These are phyloP conservation scores for Nixonia krombeini DNA, from an alignment of 1,140 invertebrate species.

Conservation along the genomic window DNA sequence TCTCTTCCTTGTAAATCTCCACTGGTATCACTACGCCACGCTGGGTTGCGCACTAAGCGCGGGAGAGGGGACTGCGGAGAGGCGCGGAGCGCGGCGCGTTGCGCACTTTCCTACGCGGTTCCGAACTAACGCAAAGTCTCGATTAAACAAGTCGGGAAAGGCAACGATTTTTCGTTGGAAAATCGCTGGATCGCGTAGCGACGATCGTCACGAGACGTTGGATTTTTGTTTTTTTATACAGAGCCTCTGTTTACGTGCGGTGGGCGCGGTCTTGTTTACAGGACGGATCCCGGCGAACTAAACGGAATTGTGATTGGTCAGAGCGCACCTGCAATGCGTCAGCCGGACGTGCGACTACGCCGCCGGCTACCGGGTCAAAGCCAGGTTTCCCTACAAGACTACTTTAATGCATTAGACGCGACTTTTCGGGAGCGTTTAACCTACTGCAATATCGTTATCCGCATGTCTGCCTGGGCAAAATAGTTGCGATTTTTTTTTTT, in stretches of 20 bases:
- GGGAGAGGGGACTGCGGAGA: constrained; percentile 28
- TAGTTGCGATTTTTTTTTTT: neutral
- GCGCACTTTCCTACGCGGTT: constrained; percentile 28
- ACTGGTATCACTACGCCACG: constrained; percentile 62
- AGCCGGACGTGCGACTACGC: constrained; percentile 69
- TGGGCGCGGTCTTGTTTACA: constrained; percentile 78
- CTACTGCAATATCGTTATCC: constrained; percentile 30
- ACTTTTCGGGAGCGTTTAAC: constrained; percentile 44
- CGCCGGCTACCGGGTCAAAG: constrained; percentile 51
- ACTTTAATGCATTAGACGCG: constrained; percentile 46
- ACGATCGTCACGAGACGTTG: constrained; percentile 18
- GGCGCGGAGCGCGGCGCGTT: constrained; percentile 30
- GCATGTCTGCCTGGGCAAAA: neutral
- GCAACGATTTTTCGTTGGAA: neutral
- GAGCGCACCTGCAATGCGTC: constrained; percentile 87
- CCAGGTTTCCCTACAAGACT: constrained; percentile 45
- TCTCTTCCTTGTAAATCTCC: constrained; percentile 54
- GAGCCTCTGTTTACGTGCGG: constrained; percentile 69
- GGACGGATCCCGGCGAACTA: constrained; percentile 71
- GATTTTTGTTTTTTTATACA: neutral
- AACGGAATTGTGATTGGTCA: constrained; percentile 77
- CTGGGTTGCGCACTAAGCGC: constrained; percentile 43
- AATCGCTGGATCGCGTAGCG: neutral
- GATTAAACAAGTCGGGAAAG: constrained; percentile 49
- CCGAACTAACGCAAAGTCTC: constrained; percentile 8